Evolutionary conservation across 2,888 invertebrate species (phyloP).

Genomic region (Limulus polyphemus): DNA sequence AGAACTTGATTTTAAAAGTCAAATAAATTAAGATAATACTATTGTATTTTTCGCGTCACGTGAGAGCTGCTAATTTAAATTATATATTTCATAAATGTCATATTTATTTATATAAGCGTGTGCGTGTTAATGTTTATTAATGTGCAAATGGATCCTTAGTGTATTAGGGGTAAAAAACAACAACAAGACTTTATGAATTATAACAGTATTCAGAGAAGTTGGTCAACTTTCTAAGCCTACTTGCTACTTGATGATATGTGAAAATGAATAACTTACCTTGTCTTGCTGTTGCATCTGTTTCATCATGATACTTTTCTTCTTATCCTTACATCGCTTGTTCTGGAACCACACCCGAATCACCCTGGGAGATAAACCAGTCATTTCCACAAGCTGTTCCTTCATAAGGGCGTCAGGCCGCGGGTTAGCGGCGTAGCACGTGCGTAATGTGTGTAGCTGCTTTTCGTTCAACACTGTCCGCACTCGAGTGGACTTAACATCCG

Average conservation of each 20-base stretch:
- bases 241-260: not conserved
- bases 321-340: conserved; percentile 94
- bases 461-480: conserved; percentile 98
- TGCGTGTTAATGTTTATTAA: too few species aligned
- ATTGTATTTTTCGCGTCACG: too few species aligned
- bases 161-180: not conserved
- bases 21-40: too few species aligned
- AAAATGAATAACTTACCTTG: conserved; percentile 53
- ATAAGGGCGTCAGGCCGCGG: conserved; percentile 96
- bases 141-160: too few species aligned
- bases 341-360: conserved; percentile 99
- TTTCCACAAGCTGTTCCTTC: conserved; percentile 98
- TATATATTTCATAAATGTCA: too few species aligned
- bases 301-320: conserved; percentile 90
- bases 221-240: not conserved
- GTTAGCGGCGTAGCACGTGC: conserved; percentile 95
- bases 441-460: conserved; percentile 90
- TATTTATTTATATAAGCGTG: too few species aligned
- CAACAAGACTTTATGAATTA: not conserved
- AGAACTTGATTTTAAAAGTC: too few species aligned
- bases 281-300: conserved; percentile 97
- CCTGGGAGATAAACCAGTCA: conserved; percentile 92
- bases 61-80: too few species aligned
- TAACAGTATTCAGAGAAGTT: not conserved
- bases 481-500: conserved; percentile 92